Base-by-base conservation (phyloP, 2,113 vertebrate species). In the Sisor rabdophorus region DNA sequence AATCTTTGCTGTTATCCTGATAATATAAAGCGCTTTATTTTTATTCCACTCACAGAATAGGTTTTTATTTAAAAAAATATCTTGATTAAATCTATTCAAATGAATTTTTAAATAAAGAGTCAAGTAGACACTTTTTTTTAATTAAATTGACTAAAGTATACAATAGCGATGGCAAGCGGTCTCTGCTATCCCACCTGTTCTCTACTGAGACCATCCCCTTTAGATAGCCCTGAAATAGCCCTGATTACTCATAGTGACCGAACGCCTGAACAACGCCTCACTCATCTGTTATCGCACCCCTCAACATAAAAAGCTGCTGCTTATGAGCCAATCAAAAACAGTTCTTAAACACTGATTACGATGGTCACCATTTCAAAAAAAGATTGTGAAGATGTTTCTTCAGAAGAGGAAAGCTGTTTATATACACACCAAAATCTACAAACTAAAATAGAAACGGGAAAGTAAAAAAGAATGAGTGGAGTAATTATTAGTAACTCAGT, bases 211-310 rank as follows among this genome's bases (percentile, higher is more conserved):
- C 48, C 76, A 63, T 69, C 55, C 22, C 75, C 71, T 72, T 30
- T 52, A 28, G 40, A 44, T 44, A 65, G 7, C 52, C 76, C 64
- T 77, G 53, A 84, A 84, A 81, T 84, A 84, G 77, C 71, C n/a
- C 22, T 24, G 75, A 8, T 64, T 28, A 75, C 52, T 71, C 76
- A 48, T 47, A 48, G 55, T 77, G 63, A 56, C 63, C 73, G 58
- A 48, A 73, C 54, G 47, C 40, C 22, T 65, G 47, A 73, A 77
- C 53, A 76, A 26, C 44, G 8, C 24, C 32, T 61, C 61, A 20
- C 71, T 79, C 55, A 36, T 69, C 77, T 58, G 60, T 79, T 77
- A 82, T 79, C 81, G 61, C 70, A 53, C 71, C 63, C 47, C 28
- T 24, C 54, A 22, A 55, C 11, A 64, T 30, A 76, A 20, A 56